phyloP scores from a whole-genome alignment of 2,797 vertebrate species.

The Microchirus variegatus region DNA sequence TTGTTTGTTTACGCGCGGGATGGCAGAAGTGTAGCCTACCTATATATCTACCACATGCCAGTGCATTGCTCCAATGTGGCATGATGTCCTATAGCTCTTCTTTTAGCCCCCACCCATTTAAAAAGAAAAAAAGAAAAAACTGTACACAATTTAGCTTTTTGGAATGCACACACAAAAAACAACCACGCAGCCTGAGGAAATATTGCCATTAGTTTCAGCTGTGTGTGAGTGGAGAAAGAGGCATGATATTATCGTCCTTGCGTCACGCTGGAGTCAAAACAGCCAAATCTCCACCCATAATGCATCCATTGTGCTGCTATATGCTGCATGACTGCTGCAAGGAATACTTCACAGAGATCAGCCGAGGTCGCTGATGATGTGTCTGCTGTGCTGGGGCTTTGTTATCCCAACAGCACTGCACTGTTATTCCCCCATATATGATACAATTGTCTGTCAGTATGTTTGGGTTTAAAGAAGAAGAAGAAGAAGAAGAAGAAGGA shows the following conservation, averaged over 20 bases:
- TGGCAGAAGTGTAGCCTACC: background rate
- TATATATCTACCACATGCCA: background rate
- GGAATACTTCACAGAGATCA: background rate
- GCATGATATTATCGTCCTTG: slow-evolving; percentile 47
- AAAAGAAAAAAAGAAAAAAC: background rate
- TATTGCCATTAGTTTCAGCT: slow-evolving; percentile 43
- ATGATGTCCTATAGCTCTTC: background rate
- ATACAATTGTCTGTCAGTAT: too few relatives aligned
- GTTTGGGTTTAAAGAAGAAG: background rate
- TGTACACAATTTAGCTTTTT: slow-evolving; percentile 12
- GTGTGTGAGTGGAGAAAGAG: slow-evolving; percentile 47
- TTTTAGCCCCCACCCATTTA: background rate
- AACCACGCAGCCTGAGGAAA: slow-evolving; percentile 23
- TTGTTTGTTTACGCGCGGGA: too few relatives aligned
- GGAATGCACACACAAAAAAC: background rate
- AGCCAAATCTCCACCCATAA: slow-evolving; percentile 57
- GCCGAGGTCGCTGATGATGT: background rate
- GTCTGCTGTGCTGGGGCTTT: background rate
- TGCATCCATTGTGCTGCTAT: slow-evolving; percentile 42
- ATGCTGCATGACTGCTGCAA: slow-evolving; percentile 28
- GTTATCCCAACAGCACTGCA: background rate
- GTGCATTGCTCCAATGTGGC: slow-evolving; percentile 8
- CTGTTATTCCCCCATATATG: background rate
- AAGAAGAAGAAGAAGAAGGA: too few relatives aligned
- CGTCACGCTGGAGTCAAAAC: slow-evolving; percentile 61